A percentile compares a stretch with the other conserved stretches of the same genome.
These are phyloP conservation scores for Anastatus disparis DNA, from an alignment of 1,140 invertebrate species.

Conservation along the genomic window DNA sequence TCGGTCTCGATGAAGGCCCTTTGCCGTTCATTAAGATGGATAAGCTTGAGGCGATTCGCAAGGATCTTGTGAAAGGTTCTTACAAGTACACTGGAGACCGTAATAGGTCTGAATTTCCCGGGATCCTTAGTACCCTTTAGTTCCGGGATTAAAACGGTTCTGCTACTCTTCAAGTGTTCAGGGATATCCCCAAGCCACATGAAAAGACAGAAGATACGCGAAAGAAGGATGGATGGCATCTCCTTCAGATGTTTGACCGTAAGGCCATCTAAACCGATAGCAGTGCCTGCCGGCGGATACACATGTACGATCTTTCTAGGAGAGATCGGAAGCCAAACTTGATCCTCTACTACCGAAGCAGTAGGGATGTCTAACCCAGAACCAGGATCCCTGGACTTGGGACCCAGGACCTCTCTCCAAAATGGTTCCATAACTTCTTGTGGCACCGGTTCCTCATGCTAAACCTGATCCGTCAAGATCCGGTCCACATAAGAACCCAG, in stretches of 20 bases:
- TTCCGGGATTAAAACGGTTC: constrained; percentile 49
- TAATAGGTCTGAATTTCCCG: constrained; percentile 53
- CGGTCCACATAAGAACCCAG: neutral
- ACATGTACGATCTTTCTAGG: neutral
- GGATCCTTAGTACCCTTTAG: constrained; percentile 18
- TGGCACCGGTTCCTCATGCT: neutral
- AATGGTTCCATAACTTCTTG: constrained; percentile 1
- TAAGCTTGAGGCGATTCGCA: constrained; percentile 44
- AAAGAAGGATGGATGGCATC: neutral
- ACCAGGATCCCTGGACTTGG: too few relatives aligned
- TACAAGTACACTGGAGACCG: constrained; percentile 56
- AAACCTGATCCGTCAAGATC: neutral
- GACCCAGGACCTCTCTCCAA: constrained; percentile 12
- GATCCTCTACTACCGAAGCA: neutral
- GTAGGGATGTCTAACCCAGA: neutral
- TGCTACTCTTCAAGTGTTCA: neutral
- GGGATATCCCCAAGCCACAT: constrained; percentile 3
- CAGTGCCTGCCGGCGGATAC: neutral
- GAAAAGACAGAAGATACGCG: constrained; percentile 33
- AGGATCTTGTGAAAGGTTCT: constrained; percentile 54
- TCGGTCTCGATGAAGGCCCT: constrained; percentile 43
- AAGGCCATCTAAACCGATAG: constrained; percentile 36
- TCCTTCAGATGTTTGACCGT: neutral
- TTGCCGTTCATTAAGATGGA: constrained; percentile 41
- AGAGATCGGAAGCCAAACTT: constrained; percentile 10